Evolutionary conservation across 2,113 vertebrate species (phyloP), one percentile per base, ranked within the genome.

Genomic region (Sceloporus undulatus): DNA sequence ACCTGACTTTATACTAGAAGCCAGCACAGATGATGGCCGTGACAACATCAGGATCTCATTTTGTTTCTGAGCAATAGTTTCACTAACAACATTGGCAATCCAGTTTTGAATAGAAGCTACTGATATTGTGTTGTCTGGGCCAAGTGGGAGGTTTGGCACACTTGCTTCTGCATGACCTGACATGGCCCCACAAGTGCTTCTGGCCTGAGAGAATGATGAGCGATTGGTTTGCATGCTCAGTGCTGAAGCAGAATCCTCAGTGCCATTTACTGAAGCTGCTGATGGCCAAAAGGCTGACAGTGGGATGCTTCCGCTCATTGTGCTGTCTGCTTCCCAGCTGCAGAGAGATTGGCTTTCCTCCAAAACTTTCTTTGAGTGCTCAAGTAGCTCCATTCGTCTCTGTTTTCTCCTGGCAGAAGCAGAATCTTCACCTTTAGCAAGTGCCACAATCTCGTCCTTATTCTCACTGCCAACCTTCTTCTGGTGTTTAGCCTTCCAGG

Each of bases 61-160:
- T 79, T 98, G 98, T 95, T 99, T 99, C 92, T 99, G 98, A 81
- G 98, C 97, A 11, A 99, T 98, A 0, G 98, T 99, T 92, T 99
- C 98, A 0, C 94, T 97, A 85, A 99, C 98, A 0, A 99, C 98
- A 0, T 94, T 98, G 48, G 98, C 97, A 0, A 99, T 99, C 99
- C 99, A 99, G 94, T 97, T 99, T 93, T 99, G 98, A 92, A 99
- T 99, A 86, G 97, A 98, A 74, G 98, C 96, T 16, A 99, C 94
- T 85, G 98, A 98, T 82, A 99, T 97, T 85, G 98, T 97, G 23
- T 98, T 97, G 82, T 98, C 98, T 0, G 98, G 97, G 40, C 98
- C 97, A 18, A 97, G 96, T 2, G 94, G 94, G 9, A 98, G 92
- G 9, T 93, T 94, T 5, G 97, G 97, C 85, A 96, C 93, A 0